phyloP scores from a whole-genome alignment of 1,140 invertebrate genomes.

The Trichogramma pretiosum region DNA sequence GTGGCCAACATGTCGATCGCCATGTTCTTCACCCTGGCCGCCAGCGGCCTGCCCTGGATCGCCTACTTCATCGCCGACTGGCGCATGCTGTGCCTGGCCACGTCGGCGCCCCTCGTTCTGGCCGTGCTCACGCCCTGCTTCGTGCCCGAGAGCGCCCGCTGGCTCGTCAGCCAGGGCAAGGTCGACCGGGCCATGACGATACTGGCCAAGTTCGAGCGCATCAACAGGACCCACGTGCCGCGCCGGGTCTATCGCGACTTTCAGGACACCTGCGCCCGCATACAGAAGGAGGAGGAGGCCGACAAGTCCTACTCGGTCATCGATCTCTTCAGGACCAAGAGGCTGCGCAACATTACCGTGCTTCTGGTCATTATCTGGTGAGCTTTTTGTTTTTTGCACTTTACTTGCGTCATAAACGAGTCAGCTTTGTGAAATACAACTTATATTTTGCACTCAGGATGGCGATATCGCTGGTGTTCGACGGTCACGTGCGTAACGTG shows the following conservation, averaged over 20 bases:
- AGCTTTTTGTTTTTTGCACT: no score
- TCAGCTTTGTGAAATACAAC: no score
- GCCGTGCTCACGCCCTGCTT: conserved; percentile 62
- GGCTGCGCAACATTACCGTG: conserved; percentile 61
- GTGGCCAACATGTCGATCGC: conserved; percentile 86
- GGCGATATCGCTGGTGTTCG: conserved; percentile 76
- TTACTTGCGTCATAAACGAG: no score
- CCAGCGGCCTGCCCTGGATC: conserved; percentile 71
- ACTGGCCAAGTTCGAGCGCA: conserved; percentile 66
- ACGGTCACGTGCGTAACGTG: conserved; percentile 77
- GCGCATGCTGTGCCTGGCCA: conserved; percentile 61
- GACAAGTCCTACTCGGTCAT: conserved; percentile 64
- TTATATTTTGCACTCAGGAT: no score
- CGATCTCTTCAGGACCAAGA: conserved; percentile 67
- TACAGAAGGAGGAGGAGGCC: conserved; percentile 57
- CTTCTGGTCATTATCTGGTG: conserved; percentile 70
- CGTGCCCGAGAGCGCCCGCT: conserved; percentile 77
- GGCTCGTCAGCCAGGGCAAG: conserved; percentile 74
- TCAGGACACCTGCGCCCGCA: conserved; percentile 55
- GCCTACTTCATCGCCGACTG: conserved; percentile 68
- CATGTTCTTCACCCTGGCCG: conserved; percentile 74
- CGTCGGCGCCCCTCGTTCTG: conserved; percentile 64
- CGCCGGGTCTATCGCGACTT: conserved; percentile 65
- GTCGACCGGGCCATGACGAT: conserved; percentile 69
- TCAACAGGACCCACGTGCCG: conserved; percentile 67